Evolutionary conservation across 2,113 vertebrate species (phyloP).

Genomic region (Patagioenas fasciata): DNA sequence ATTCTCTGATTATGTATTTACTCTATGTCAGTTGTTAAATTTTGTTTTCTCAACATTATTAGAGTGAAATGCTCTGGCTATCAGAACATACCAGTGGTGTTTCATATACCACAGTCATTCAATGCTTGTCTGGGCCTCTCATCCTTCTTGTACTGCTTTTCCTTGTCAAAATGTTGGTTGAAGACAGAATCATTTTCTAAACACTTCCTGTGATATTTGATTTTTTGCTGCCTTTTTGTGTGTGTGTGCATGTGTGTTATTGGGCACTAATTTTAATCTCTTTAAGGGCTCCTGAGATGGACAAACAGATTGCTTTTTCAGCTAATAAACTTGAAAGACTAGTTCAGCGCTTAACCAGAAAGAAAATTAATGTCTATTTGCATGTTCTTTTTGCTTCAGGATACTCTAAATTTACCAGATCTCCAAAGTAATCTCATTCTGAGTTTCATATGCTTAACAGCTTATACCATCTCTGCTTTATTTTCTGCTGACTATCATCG

Average conservation of each 20-base stretch:
- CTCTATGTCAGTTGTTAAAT: neutral
- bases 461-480: neutral
- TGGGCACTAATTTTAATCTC: neutral
- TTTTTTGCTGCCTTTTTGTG: neutral
- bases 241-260: neutral
- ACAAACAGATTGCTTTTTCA: neutral
- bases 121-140: neutral
- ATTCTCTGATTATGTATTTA: constrained; percentile 18
- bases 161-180: constrained; percentile 23
- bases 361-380: neutral
- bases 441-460: neutral
- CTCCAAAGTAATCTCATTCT: neutral
- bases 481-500: neutral
- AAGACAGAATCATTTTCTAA: constrained; percentile 40
- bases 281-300: neutral
- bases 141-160: neutral
- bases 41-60: constrained; percentile 18
- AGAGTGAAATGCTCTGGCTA: neutral
- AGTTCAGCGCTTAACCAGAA: neutral
- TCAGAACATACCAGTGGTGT: neutral
- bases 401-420: neutral
- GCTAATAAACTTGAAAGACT: neutral
- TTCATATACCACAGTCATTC: neutral
- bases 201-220: constrained; percentile 33
- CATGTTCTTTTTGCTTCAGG: neutral